phyloP scores from a whole-genome alignment of 2,888 invertebrate species.

The Tanypteryx hageni region DNA sequence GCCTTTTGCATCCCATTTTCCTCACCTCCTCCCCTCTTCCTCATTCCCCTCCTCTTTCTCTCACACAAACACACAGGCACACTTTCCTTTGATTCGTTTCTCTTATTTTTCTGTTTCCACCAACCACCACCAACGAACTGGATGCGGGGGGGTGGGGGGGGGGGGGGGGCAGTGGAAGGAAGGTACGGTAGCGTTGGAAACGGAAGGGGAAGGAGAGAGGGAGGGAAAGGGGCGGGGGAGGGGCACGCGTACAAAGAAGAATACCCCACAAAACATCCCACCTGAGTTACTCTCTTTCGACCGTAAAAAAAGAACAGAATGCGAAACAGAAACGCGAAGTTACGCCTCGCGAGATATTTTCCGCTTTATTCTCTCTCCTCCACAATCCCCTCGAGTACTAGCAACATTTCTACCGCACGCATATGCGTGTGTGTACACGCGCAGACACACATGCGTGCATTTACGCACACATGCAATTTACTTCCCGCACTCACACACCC shows the following conservation, averaged over 20 bases:
- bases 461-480: too few relatives aligned
- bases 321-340: not conserved
- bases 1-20: not conserved
- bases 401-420: too few relatives aligned
- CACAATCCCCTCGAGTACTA: not conserved
- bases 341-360: not conserved
- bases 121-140: too few relatives aligned
- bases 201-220: not conserved
- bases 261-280: not conserved
- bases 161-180: too few relatives aligned
- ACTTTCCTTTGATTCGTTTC: too few relatives aligned
- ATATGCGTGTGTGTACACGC: too few relatives aligned
- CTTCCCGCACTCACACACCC: too few relatives aligned
- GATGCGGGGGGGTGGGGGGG: too few relatives aligned
- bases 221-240: not conserved
- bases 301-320: not conserved
- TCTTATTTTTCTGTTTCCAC: too few relatives aligned
- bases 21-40: not conserved
- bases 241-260: not conserved
- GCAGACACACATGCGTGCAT: too few relatives aligned
- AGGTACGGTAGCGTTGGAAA: too few relatives aligned
- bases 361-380: not conserved
- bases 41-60: not conserved
- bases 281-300: constrained; percentile 7
- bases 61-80: too few relatives aligned